phyloP scores from a whole-genome alignment of 2,797 vertebrate species.

The Poliocrania exsul region DNA sequence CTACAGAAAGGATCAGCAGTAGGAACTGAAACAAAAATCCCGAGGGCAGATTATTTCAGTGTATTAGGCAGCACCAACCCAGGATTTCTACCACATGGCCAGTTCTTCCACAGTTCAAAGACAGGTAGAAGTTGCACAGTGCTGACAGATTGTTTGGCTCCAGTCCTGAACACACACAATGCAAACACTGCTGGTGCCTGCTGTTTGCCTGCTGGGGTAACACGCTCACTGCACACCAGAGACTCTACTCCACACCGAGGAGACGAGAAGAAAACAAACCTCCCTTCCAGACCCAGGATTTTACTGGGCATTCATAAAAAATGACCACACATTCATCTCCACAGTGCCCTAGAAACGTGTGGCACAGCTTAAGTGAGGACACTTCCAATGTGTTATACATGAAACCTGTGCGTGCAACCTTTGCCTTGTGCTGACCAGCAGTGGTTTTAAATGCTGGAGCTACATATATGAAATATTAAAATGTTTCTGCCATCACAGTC shows the following conservation, averaged over 20 bases:
- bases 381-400: neutral
- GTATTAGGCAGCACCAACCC: neutral
- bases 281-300: neutral
- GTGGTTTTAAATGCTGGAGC: neutral
- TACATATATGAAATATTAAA: neutral
- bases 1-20: neutral
- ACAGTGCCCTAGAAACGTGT: neutral
- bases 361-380: neutral
- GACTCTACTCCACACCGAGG: neutral
- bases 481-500: neutral
- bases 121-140: neutral
- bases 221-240: neutral
- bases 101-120: constrained; percentile 12
- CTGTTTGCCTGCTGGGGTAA: neutral
- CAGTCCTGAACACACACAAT: neutral
- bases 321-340: neutral
- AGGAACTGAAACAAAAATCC: constrained; percentile 27
- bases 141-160: constrained; percentile 11
- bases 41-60: constrained; percentile 25
- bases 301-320: neutral
- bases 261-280: neutral
- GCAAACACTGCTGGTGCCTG: neutral
- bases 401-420: neutral
- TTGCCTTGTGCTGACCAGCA: neutral
- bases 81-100: neutral